Conservation (phyloP, 2,113 vertebrate genomes). For the Tiliqua scincoides region DNA sequence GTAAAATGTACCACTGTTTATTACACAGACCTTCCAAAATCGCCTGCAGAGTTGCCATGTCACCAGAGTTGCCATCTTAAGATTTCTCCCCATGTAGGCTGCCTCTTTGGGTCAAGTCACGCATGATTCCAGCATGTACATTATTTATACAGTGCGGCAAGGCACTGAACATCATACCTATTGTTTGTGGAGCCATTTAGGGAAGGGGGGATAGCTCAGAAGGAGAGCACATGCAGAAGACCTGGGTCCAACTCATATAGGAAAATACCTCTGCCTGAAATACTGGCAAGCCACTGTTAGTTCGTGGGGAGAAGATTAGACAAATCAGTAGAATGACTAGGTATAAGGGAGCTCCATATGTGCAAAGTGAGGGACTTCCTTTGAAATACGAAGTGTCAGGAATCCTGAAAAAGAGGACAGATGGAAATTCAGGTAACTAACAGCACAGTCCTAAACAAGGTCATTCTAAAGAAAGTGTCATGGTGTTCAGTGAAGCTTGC, state of each 20-base stretch:
- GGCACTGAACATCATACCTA: background rate
- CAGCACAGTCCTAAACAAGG: no score
- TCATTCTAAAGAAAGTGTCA: no score
- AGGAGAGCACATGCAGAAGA: no score
- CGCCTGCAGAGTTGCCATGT: background rate
- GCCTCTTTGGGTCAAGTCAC: background rate
- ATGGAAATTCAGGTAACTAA: no score
- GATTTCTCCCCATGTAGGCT: background rate
- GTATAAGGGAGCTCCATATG: no score
- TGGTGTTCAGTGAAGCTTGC: no score
- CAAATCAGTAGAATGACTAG: no score
- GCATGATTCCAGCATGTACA: background rate
- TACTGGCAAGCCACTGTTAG: no score
- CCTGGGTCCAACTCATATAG: no score
- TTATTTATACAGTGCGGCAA: background rate
- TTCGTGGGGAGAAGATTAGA: no score
- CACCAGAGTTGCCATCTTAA: background rate
- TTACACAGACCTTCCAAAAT: background rate
- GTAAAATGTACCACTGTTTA: background rate
- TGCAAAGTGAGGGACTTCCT: background rate
- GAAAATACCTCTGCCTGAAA: no score
- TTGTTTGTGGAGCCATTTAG: background rate
- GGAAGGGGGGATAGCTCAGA: background rate
- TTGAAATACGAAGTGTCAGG: background rate
- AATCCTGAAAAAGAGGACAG: background rate